phyloP scores from a whole-genome alignment of 2,797 vertebrate species.

The Gephyroberyx darwinii region DNA sequence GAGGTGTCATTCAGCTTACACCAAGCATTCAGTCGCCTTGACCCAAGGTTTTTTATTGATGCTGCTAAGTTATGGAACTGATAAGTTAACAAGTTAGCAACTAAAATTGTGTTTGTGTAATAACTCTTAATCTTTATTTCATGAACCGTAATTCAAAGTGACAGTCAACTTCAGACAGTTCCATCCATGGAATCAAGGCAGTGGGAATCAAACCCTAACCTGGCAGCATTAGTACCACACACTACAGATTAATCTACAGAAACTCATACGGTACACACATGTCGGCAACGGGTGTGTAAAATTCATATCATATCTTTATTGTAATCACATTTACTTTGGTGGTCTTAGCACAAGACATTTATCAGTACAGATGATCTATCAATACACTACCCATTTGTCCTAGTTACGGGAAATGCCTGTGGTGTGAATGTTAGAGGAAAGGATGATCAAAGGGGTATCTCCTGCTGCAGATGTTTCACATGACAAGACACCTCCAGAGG shows the following conservation, averaged over 20 bases:
- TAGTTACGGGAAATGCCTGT: conserved; percentile 3
- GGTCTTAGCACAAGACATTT: conserved; percentile 8
- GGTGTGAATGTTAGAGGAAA: conserved; percentile 17
- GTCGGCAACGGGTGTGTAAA: not conserved
- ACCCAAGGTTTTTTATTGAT: conserved; percentile 18
- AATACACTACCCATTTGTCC: conserved; percentile 4
- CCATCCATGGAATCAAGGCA: conserved; percentile 14
- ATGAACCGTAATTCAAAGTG: not conserved
- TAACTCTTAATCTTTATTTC: conserved; percentile 1
- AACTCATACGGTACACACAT: conserved; percentile 20
- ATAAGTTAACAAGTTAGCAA: not conserved
- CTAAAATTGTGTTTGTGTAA: conserved; percentile 6
- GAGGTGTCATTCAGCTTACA: conserved; percentile 27
- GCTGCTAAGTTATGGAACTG: conserved; percentile 8
- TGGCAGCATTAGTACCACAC: not conserved
- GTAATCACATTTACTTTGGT: conserved; percentile 6
- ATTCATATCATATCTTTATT: not conserved
- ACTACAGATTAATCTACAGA: not conserved
- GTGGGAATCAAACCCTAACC: too few species aligned
- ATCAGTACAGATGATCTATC: conserved; percentile 7
- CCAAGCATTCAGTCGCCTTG: conserved; percentile 9
- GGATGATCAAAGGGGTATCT: not conserved
- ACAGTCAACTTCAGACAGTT: not conserved
- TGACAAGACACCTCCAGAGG: conserved; percentile 5
- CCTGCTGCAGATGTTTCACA: not conserved